These are phyloP conservation scores for Alitta virens DNA, from an alignment of 2,888 invertebrate species.

Conservation along the genomic window DNA sequence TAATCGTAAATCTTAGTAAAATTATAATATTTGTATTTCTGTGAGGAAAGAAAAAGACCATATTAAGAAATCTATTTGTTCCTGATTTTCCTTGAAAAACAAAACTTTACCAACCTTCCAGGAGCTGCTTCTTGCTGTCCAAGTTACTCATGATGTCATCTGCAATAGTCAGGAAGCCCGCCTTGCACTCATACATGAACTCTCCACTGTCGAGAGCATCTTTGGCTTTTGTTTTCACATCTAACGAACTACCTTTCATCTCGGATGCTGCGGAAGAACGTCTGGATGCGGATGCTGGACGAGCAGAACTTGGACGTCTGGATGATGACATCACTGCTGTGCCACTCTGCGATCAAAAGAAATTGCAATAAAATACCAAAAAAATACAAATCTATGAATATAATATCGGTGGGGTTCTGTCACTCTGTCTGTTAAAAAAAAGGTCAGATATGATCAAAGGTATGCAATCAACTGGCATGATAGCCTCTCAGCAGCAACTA, in stretches of 20 bases:
- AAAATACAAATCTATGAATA: no score
- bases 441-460: no score
- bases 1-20: no score
- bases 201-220: slow-evolving; percentile 29
- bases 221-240: no score
- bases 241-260: not conserved
- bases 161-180: slow-evolving; percentile 42
- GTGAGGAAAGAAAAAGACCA: no score
- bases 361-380: no score
- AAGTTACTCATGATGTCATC: slow-evolving; percentile 43
- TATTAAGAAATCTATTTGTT: not conserved
- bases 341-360: no score
- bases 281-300: slow-evolving; percentile 1
- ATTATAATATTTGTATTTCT: no score
- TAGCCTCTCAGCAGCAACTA: no score
- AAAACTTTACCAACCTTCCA: slow-evolving; percentile 31
- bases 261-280: slow-evolving; percentile 1
- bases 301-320: slow-evolving; percentile 15
- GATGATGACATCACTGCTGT: slow-evolving; percentile 1
- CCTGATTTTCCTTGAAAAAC: not conserved
- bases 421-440: no score
- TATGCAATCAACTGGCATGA: no score
- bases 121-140: slow-evolving; percentile 36
- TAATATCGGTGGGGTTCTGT: no score
- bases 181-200: slow-evolving; percentile 45